These are phyloP conservation scores for Rotaria socialis DNA, from an alignment of 2,888 invertebrate genomes.

Conservation along the genomic window DNA sequence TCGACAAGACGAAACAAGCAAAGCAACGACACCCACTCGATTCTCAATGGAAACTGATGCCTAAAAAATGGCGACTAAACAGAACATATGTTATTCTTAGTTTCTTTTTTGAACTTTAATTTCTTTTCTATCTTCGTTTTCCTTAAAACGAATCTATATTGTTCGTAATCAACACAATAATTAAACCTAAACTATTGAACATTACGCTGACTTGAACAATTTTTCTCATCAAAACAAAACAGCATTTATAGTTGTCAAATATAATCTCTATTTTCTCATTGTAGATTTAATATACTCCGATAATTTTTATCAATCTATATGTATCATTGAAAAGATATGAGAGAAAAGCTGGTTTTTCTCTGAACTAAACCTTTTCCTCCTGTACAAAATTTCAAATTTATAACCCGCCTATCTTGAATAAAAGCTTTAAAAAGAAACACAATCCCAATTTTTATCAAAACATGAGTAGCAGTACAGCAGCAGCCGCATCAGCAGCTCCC, in stretches of 20 bases:
- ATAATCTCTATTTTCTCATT: not conserved
- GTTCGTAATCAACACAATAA: too few species aligned
- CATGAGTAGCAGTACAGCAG: not conserved
- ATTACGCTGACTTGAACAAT: too few species aligned
- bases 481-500: not conserved
- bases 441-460: not conserved
- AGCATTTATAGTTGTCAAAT: not conserved
- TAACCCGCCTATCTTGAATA: not conserved
- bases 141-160: too few species aligned
- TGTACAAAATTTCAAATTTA: not conserved
- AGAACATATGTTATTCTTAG: not conserved
- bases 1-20: conserved; percentile 5
- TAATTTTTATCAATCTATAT: not conserved
- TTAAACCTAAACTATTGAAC: too few species aligned
- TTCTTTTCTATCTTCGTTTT: not conserved
- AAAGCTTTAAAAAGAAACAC: too few species aligned
- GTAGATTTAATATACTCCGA: not conserved
- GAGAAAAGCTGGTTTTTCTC: conserved; percentile 3
- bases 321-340: not conserved
- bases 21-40: not conserved
- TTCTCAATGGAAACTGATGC: not conserved
- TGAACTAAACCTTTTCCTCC: not conserved
- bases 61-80: not conserved
- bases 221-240: too few species aligned
- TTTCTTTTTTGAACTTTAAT: not conserved